A percentile compares a stretch with the other conserved stretches of the same genome.
Evolutionary conservation across 2,888 invertebrate genomes (phyloP).

Genomic region (Apodemia duryi): DNA sequence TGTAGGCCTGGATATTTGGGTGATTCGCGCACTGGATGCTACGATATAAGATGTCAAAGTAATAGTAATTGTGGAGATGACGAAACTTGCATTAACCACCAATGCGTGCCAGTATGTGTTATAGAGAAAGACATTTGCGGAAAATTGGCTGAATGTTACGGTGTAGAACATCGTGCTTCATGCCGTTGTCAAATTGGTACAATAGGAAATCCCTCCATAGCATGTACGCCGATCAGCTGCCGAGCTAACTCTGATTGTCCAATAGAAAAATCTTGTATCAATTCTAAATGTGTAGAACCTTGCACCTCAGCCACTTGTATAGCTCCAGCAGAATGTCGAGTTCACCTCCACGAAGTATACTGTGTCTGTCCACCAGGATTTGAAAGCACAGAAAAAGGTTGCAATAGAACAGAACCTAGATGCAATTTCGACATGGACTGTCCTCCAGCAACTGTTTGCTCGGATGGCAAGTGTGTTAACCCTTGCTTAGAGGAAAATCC

Average conservation of each 20-base stretch:
- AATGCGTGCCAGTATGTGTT: conserved; percentile 90
- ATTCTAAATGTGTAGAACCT: conserved; percentile 88
- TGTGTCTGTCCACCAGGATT: conserved; percentile 91
- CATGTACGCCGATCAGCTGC: conserved; percentile 90
- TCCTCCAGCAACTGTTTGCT: conserved; percentile 89
- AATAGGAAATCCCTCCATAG: conserved; percentile 88
- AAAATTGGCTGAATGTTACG: conserved; percentile 87
- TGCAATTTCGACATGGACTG: conserved; percentile 91
- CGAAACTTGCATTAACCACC: conserved; percentile 89
- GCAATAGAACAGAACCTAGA: conserved; percentile 78
- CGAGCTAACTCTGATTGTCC: conserved; percentile 90
- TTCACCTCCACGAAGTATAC: conserved; percentile 86
- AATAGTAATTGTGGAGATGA: conserved; percentile 89
- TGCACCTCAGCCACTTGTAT: conserved; percentile 86
- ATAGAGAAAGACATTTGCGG: conserved; percentile 86
- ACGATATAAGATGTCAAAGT: conserved; percentile 84
- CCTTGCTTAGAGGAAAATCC: conserved; percentile 89
- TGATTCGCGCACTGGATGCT: conserved; percentile 90
- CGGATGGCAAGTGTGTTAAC: conserved; percentile 89
- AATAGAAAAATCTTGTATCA: conserved; percentile 87
- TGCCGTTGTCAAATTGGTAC: conserved; percentile 91
- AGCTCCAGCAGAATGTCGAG: conserved; percentile 86
- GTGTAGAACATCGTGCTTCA: conserved; percentile 87
- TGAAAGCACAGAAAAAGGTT: conserved; percentile 81
- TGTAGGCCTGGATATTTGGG: conserved; percentile 91